These are phyloP conservation scores for Chrysodeixis includens DNA, from an alignment of 2,888 invertebrate genomes.

Conservation along the genomic window DNA sequence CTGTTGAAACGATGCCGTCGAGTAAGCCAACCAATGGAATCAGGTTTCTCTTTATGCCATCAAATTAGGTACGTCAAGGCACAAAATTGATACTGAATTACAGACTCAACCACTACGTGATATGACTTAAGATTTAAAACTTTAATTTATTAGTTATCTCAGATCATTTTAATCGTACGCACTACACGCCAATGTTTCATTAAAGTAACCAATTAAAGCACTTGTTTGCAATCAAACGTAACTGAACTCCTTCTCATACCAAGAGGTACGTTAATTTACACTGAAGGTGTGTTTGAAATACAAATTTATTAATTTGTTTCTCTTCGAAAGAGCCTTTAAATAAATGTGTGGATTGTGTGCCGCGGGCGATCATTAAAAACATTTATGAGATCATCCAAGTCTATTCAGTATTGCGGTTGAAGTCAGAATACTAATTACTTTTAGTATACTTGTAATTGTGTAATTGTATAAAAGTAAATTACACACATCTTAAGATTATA, in stretches of 20 bases:
- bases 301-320: constrained; percentile 59
- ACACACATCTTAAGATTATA: too few species aligned
- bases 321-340: constrained; percentile 66
- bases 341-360: constrained; percentile 63
- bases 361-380: constrained; percentile 74
- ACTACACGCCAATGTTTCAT: not conserved
- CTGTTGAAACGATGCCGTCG: not conserved
- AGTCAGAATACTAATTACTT: constrained; percentile 71
- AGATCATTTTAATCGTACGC: not conserved
- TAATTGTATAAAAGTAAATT: too few species aligned
- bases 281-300: constrained; percentile 18
- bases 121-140: not conserved
- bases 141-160: not conserved
- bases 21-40: not conserved
- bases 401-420: constrained; percentile 68
- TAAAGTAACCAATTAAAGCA: not conserved
- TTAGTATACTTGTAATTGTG: constrained; percentile 41
- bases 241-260: constrained; percentile 5
- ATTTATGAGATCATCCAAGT: constrained; percentile 74
- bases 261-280: constrained; percentile 28
- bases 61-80: not conserved
- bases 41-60: not conserved
- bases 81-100: not conserved
- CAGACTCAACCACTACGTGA: not conserved
- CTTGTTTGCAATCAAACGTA: not conserved